A percentile compares a stretch with the other conserved stretches of the same genome.
Evolutionary conservation across 2,113 vertebrate species (phyloP).

Genomic region (Xenopus laevis): DNA sequence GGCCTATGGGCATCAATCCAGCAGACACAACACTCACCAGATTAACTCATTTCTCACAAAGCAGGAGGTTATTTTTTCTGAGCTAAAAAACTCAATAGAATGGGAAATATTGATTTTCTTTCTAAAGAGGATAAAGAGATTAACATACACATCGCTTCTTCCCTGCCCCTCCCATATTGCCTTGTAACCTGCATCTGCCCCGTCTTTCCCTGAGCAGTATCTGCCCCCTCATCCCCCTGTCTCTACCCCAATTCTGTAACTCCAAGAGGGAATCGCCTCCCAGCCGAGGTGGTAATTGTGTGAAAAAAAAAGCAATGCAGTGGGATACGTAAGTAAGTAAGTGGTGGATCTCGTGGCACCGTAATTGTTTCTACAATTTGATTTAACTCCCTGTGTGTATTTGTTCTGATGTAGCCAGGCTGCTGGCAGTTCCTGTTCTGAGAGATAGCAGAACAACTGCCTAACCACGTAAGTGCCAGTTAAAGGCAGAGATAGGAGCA

Average conservation of each 20-base stretch:
- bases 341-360: no score
- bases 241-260: not conserved
- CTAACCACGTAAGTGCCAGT: no score
- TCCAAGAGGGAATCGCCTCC: not conserved
- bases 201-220: not conserved
- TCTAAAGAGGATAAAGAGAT: not conserved
- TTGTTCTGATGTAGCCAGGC: accelerated
- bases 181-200: no score
- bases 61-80: not conserved
- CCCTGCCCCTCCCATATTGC: no score
- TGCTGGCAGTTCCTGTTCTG: no score
- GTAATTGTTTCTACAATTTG: no score
- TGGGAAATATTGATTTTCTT: constrained; percentile 22
- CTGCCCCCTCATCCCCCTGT: not conserved
- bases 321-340: no score
- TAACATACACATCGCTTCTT: not conserved
- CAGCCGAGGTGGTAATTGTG: no score
- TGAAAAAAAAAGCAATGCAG: no score
- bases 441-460: no score
- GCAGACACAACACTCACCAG: not conserved
- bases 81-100: not conserved
- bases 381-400: no score
- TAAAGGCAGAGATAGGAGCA: no score
- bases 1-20: accelerated
- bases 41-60: not conserved